Evolutionary conservation across 92 coral and sea anemone genomes (phyloP), one percentile per base, ranked within the genome.

Genomic region (Parazoanthus swiftii): DNA sequence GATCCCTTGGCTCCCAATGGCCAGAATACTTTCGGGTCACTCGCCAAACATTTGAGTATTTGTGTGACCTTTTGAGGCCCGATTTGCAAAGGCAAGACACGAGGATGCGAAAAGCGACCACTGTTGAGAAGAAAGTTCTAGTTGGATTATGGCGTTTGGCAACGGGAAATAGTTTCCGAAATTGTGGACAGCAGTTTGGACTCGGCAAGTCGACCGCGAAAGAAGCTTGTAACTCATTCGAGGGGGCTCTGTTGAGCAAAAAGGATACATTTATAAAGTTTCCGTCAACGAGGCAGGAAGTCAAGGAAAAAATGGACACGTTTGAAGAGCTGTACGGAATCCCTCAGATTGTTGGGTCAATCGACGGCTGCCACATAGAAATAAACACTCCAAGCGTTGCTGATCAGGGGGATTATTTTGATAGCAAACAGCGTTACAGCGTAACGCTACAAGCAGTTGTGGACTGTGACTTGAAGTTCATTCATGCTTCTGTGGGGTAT

Each of bases 11-110:
- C 44, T 79, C 75, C 35, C 78, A 63, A 21, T 92, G 93, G 90
- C 91, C 86, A n/a, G 91, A 90, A 63, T 78, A 85, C 67, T 92
- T 92, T 72, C 79, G 89, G 39, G 82, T 90, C 56, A 85, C 90
- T 43, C 89, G 91, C 51, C 85, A 85, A 74, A 92, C 93, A 16
- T 92, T 90, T 74, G 93, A 90, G 38, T 88, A 29, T 81, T 82
- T 90, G 74, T 90, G 90, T 44, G 85, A 92, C 43, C 90, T 92
- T 44, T 76, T 70, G 88, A 77, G 86, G 68, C 89, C 67, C 70
- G 79, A 88, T 35, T 48, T 86, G 63, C 90, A 87, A 81, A 82
- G 80, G 46, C 92, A 90, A 74, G 89, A 81, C 38, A 92, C 91
- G 33, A 82, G 91, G 66, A 86, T 92, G 81, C 43, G 92, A 80